Evolutionary conservation across 30 jellyfish, hydroid and myxozoan species (phyloP).

Genomic region (Turritopsis dohrnii): DNA sequence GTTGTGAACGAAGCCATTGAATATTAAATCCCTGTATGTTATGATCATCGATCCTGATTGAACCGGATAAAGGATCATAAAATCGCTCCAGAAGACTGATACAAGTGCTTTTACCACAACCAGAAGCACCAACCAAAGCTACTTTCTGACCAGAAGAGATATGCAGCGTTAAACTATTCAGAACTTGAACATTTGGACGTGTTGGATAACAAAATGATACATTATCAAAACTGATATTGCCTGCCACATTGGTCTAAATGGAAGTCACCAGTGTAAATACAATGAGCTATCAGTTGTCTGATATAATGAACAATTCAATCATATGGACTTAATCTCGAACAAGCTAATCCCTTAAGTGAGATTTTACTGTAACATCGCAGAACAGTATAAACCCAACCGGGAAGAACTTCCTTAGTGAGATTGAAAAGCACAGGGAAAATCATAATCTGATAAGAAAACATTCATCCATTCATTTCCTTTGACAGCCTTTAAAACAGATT

Average conservation of each 20-base stretch:
- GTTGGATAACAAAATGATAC: conserved; percentile 80
- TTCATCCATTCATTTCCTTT: too few relatives aligned
- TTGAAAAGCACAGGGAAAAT: too few relatives aligned
- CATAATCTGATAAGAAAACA: too few relatives aligned
- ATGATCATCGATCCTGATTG: conserved; percentile 53
- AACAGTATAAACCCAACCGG: too few relatives aligned
- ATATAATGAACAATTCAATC: too few relatives aligned
- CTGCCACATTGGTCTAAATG: conserved; percentile 50
- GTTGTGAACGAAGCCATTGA: conserved; percentile 85
- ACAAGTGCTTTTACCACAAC: conserved; percentile 93
- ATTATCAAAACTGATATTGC: conserved; percentile 42
- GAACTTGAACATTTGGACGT: conserved; percentile 76
- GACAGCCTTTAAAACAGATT: too few relatives aligned
- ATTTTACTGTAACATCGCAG: too few relatives aligned
- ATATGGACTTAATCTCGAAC: too few relatives aligned
- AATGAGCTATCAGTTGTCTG: not conserved
- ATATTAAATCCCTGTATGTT: conserved; percentile 57
- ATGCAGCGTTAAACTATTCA: conserved; percentile 35
- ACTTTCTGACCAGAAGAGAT: conserved; percentile 75
- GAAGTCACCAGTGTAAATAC: not conserved
- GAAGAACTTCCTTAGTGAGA: too few relatives aligned
- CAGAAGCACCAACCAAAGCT: conserved; percentile 96
- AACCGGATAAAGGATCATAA: conserved; percentile 66
- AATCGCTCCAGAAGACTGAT: conserved; percentile 74
- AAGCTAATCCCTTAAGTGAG: too few relatives aligned